Evolutionary conservation across 2,888 invertebrate species (phyloP), one percentile per base, ranked within the genome.

Genomic region (Pterostichus madidus): DNA sequence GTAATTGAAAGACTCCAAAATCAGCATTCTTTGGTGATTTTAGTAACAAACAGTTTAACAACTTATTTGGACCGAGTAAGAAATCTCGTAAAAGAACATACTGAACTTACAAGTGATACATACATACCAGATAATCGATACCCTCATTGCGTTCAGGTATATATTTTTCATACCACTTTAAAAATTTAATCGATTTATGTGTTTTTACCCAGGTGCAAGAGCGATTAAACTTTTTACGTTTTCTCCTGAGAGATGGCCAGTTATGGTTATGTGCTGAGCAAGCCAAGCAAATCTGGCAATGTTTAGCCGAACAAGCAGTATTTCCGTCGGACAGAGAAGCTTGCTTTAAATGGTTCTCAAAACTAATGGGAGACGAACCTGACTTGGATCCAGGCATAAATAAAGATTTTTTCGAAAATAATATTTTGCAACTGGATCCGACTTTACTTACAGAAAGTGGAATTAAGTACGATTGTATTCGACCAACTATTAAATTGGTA

Each of bases 321-420:
- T 98, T 98, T 89, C 92, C 95, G 11, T 94, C 95, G 0, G 99
- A 99, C 90, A 93, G 98, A 52, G 99, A 99, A 90, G 97, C 98
- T 44, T 98, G 99, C 90, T 99, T 99, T 91, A 96, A 97, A 87
- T 99, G 99, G 99, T 99, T 98, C 91, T 97, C 98, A 52, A 98
- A 98, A 91, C 91, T 98, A 49, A 97, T 98, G 97, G 97, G 97
- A 15, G 98, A 98, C 86, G 98, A 99, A 88, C 98, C 98, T 0
- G 99, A 99, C 90, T 91, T 99, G 80, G 99, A 99, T 91, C 98
- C 98, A 0, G 97, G 97, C 86, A 97, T 98, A 82, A 98, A 97
- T 88, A 94, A 96, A 89, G 97, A 97, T 89, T 99, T 99, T 91
- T 99, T 99, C 91, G 97, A 98, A 90, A 95, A 96, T 87, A 98